Evolutionary conservation across 2,113 vertebrate species (phyloP), one percentile per base, ranked within the genome.

Genomic region (Strix uralensis): DNA sequence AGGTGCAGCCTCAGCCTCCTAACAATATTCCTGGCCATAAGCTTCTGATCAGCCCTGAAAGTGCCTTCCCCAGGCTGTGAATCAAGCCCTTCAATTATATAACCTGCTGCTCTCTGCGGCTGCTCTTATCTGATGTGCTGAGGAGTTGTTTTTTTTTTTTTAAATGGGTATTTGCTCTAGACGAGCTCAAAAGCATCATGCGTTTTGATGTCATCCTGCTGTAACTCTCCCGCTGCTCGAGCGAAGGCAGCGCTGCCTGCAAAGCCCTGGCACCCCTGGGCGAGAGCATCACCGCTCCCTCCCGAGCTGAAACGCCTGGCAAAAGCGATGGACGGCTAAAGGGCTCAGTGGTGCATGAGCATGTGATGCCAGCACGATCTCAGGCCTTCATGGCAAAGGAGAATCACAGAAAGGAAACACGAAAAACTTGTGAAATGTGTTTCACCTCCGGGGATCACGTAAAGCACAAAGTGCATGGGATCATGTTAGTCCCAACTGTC

Each of bases 321-420:
- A 12, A 10, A 2, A 16, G 34, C 0, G 16, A 26, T 0, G 11
- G 42, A n/a, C 18, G 36, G 42, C 16, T 55, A 10, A 7, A 63
- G 47, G 0, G 3, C 46, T 42, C 15, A 3, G 36, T 8, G 26
- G 61, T 38, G 29, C 65, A 70, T 1, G 4, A 67, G 34, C 4
- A 8, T 4, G 6, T 7, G 7, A 17, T 7, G 3, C 15, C 32
- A 25, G 36, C 29, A 4, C 8, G 2, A 27, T 25, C 34, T 20
- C 29, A 46, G 38, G 29, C 36, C 36, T 58, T 54, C 2, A 6
- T 5, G 11, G 19, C 10, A 36, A 63, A 34, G 3, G 4, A 15
- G n/a, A 58, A 51, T 21, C 25, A 36, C n/a, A 73, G 77, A 55
- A 57, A 58, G 47, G 47, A 47, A 51, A 51, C 11, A 32, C 2